Evolutionary conservation across 2,113 vertebrate species (phyloP).

Genomic region (Eudyptes chrysolophus): DNA sequence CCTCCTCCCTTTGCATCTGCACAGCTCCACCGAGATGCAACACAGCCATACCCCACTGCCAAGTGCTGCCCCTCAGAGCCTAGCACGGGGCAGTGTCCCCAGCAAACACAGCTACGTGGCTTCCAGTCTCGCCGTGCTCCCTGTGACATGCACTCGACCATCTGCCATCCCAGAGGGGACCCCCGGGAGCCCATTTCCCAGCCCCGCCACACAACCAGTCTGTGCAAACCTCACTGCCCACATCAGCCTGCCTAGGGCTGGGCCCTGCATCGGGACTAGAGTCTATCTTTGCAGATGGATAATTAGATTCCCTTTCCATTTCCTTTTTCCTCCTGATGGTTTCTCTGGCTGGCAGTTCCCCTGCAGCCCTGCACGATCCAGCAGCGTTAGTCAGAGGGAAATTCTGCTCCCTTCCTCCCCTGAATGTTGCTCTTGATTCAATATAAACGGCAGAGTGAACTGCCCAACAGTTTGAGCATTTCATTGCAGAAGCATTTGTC

Average conservation of each 20-base stretch:
- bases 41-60: accelerated
- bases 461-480: not conserved
- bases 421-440: constrained; percentile 6
- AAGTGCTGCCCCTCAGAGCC: not conserved
- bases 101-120: accelerated
- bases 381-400: constrained; percentile 31
- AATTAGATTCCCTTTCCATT: constrained; percentile 48
- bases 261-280: not conserved
- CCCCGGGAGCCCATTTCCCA: not conserved
- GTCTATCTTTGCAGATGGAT: constrained; percentile 18
- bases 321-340: constrained; percentile 11
- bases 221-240: not conserved
- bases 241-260: not conserved
- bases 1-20: not conserved
- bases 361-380: not conserved
- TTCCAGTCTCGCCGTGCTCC: not conserved
- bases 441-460: not conserved
- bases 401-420: not conserved
- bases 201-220: not conserved
- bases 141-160: not conserved
- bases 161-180: not conserved
- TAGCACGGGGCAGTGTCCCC: accelerated
- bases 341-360: constrained; percentile 3
- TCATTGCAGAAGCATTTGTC: not conserved
- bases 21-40: accelerated